phyloP scores from a whole-genome alignment of 2,888 invertebrate genomes.

The Creontiades dilutus region DNA sequence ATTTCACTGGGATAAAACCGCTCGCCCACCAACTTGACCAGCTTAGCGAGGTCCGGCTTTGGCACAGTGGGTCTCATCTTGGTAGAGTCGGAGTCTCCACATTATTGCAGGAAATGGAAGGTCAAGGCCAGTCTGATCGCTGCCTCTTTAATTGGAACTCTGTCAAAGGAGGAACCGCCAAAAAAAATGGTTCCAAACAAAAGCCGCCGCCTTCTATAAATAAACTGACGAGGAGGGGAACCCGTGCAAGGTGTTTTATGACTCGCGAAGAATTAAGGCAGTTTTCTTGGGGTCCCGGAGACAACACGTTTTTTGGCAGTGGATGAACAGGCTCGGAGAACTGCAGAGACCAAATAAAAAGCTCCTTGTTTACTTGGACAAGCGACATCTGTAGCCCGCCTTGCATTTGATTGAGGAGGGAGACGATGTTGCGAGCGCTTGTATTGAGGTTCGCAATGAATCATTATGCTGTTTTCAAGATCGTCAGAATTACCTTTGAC shows the following conservation, averaged over 20 bases:
- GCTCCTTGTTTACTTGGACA: slow-evolving; percentile 36
- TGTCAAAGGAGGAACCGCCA: slow-evolving; percentile 32
- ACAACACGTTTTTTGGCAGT: slow-evolving; percentile 29
- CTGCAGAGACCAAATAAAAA: not conserved
- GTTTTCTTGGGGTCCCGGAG: slow-evolving; percentile 32
- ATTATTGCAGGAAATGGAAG: slow-evolving; percentile 32
- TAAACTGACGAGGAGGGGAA: slow-evolving; percentile 7
- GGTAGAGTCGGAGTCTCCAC: not conserved
- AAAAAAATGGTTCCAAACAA: slow-evolving; percentile 9
- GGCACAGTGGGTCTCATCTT: too few relatives aligned
- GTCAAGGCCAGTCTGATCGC: slow-evolving; percentile 26
- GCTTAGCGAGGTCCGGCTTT: too few relatives aligned
- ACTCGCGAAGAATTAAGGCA: slow-evolving; percentile 27
- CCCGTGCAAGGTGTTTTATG: slow-evolving; percentile 23
- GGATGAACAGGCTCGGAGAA: not conserved
- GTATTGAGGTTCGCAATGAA: not conserved
- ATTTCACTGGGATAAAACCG: too few relatives aligned
- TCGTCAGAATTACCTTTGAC: too few relatives aligned
- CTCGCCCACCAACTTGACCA: too few relatives aligned
- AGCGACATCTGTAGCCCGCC: slow-evolving; percentile 17
- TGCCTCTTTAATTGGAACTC: slow-evolving; percentile 39
- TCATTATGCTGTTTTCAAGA: not conserved
- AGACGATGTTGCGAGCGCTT: not conserved
- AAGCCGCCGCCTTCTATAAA: slow-evolving; percentile 14
- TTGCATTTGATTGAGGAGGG: not conserved